phyloP scores from a whole-genome alignment of 2,797 vertebrate species.

The Eidolon dupreanum region DNA sequence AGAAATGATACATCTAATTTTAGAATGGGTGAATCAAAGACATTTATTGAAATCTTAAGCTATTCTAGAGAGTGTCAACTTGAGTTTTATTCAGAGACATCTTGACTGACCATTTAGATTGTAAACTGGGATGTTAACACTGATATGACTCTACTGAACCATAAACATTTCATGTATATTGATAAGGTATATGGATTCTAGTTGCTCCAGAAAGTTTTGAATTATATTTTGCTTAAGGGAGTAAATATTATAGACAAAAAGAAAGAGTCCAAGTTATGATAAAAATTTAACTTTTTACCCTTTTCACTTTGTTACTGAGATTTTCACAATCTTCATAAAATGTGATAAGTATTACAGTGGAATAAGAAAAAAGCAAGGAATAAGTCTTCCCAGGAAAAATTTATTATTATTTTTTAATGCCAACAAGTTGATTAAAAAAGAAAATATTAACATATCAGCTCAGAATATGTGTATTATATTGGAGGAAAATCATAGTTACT shows the following conservation, averaged over 20 bases:
- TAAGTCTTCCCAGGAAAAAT: constrained; percentile 27
- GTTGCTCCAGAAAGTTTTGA: background rate
- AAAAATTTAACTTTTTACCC: constrained; percentile 24
- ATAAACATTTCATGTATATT: background rate
- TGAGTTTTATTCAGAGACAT: constrained; percentile 9
- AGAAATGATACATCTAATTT: background rate
- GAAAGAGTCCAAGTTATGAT: background rate
- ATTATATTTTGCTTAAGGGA: background rate
- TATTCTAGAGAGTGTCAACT: background rate
- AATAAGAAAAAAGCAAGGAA: constrained; percentile 60
- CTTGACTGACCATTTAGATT: background rate
- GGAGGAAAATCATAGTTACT: background rate
- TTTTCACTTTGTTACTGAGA: constrained; percentile 43
- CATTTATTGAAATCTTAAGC: constrained; percentile 30
- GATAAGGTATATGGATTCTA: background rate
- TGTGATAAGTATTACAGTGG: background rate
- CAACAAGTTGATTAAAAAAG: background rate
- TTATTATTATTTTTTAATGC: constrained; percentile 34
- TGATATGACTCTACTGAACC: background rate
- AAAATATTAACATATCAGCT: background rate
- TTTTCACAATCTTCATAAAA: constrained; percentile 34
- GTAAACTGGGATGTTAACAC: background rate
- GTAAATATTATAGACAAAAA: background rate
- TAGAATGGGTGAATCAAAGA: background rate
- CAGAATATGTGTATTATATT: background rate